Evolutionary conservation across 2,888 invertebrate genomes (phyloP), one percentile per base, ranked within the genome.

Genomic region (Drosophila paracracens): DNA sequence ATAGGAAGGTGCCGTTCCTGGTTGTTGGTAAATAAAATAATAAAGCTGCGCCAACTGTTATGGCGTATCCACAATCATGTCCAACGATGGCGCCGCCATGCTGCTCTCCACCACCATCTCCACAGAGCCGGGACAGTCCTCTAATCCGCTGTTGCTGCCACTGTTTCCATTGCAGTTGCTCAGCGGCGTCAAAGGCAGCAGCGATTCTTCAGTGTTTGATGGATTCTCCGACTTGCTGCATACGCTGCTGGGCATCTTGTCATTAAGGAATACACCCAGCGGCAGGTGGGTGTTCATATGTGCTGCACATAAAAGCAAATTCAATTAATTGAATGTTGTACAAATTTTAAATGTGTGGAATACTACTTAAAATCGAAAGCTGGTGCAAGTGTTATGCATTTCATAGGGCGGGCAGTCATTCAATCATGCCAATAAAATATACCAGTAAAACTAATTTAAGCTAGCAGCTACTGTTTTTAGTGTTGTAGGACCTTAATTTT

Each of bases 231-330:
- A n/a, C 58, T 59, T 71, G 57, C 35, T 71, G 64, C 48, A 53
- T 8, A 62, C 52, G 53, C 57, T 63, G 53, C 56, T 69, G 48
- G 68, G 29, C 56, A 70, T 56, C 43, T 86, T 82, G 38, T 90
- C 91, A 52, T 90, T 84, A 5, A 89, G 74, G 48, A 78, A 91
- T 7, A 89, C 84, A 13, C 88, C 88, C 66, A 83, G 33, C 27
- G 91, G 91, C 66, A 91, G 53, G 61, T 91, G 91, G 2, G 82
- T 77, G 59, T 90, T 89, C 70, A 87, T 82, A 66, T 91, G 91
- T 25, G 88, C 90, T 91, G 73, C 48, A 63, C 53, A 65, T 43
- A 52, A 40, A 72, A 60, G 48, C 36, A 60, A 63, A 38, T 54
- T 6, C 11, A 62, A 48, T 59, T 36, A 27, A 57, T 48, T 13